A percentile compares a stretch with the other conserved stretches of the same genome.
These are phyloP conservation scores for Halichoeres trimaculatus DNA, from an alignment of 2,113 vertebrate genomes.

Conservation along the genomic window DNA sequence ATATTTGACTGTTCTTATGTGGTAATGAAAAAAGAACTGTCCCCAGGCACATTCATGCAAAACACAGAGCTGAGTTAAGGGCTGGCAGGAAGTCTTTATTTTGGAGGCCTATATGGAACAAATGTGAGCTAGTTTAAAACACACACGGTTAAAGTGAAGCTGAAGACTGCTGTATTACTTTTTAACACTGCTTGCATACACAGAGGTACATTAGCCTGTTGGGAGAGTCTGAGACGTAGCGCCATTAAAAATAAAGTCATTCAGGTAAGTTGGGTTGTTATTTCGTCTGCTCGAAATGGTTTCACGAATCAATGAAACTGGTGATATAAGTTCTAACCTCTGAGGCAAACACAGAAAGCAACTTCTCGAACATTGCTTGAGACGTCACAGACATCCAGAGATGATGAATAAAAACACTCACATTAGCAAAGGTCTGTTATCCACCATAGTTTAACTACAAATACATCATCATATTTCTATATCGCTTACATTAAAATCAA, in stretches of 20 bases:
- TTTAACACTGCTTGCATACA: constrained; percentile 39
- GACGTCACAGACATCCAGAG: neutral
- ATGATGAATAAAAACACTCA: neutral
- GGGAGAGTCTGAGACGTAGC: constrained; percentile 3
- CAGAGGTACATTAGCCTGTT: constrained; percentile 23
- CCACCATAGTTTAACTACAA: no score
- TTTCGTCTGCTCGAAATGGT: neutral
- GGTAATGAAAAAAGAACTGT: constrained; percentile 61
- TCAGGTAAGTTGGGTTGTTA: neutral
- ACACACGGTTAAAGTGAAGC: constrained; percentile 42
- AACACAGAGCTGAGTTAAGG: constrained; percentile 38
- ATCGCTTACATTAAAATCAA: no score
- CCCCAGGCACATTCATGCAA: constrained; percentile 59
- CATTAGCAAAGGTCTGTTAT: no score
- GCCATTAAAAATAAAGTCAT: constrained; percentile 7
- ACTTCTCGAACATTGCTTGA: constrained; percentile 11
- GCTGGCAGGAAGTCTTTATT: constrained; percentile 41
- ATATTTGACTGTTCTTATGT: constrained; percentile 54
- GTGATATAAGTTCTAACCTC: neutral
- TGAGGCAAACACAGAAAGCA: constrained; percentile 12
- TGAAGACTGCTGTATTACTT: constrained; percentile 46
- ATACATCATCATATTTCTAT: no score
- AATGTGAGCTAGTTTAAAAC: constrained; percentile 42
- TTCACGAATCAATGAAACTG: neutral
- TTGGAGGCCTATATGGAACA: constrained; percentile 41